These are phyloP conservation scores for Halocynthia roretzi DNA, from an alignment of 23 tunicate species.

Conservation along the genomic window DNA sequence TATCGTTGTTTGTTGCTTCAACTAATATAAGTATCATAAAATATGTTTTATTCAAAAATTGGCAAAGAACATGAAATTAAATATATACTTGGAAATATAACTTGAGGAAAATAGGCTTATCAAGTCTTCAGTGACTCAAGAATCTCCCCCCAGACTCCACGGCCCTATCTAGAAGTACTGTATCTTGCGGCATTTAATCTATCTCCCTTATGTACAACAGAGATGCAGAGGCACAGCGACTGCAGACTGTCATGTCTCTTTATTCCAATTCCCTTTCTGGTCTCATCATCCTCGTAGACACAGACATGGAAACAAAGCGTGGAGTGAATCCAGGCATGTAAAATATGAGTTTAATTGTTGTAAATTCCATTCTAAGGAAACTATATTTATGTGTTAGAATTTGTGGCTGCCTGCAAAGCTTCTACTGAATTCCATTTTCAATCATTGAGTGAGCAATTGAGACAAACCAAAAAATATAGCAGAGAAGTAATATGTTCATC, in stretches of 20 bases:
- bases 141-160: no score
- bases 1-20: no score
- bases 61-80: no score
- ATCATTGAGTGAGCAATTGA: slow-evolving; percentile 52
- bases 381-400: slow-evolving; percentile 27
- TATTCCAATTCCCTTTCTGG: slow-evolving; percentile 87
- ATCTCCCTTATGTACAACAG: slow-evolving; percentile 24
- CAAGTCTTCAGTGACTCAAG: no score
- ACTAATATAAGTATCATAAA: no score
- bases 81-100: no score
- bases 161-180: not conserved
- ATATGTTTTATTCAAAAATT: no score
- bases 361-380: not conserved
- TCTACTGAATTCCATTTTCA: slow-evolving; percentile 87
- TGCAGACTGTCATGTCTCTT: slow-evolving; percentile 85
- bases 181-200: not conserved
- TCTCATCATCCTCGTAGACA: slow-evolving; percentile 53
- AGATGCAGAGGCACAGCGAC: slow-evolving; percentile 81
- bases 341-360: not conserved
- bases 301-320: slow-evolving; percentile 20
- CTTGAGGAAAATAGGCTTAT: no score
- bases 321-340: slow-evolving; percentile 45
- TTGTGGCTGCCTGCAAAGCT: slow-evolving; percentile 54
- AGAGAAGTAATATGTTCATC: not conserved
- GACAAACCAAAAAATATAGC: slow-evolving; percentile 3